Evolutionary conservation across 2,888 invertebrate species (phyloP).

Genomic region (Pyrochroa serraticornis): DNA sequence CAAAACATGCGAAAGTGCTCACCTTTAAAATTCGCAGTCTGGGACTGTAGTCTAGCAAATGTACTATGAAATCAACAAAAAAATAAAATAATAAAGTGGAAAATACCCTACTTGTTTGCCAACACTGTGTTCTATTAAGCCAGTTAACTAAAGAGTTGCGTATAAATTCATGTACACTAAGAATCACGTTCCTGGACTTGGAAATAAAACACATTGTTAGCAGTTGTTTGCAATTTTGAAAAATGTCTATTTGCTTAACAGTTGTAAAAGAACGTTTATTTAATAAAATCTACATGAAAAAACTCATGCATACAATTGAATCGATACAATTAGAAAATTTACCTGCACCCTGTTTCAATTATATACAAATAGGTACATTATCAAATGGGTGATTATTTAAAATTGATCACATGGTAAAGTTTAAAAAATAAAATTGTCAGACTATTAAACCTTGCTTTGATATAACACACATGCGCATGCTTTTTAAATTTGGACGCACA

Average conservation of each 20-base stretch:
- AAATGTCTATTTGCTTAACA: constrained; percentile 9
- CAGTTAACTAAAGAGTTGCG: constrained; percentile 10
- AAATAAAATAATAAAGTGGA: constrained; percentile 41
- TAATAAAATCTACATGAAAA: constrained; percentile 14
- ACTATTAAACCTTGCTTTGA: background rate
- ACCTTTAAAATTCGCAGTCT: constrained; percentile 53
- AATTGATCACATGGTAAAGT: constrained; percentile 11
- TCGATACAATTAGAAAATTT: constrained; percentile 16
- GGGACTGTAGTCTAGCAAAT: constrained; percentile 52
- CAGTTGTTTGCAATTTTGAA: constrained; percentile 9
- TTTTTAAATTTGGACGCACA: constrained; percentile 12
- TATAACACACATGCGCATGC: constrained; percentile 27
- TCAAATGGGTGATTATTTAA: background rate
- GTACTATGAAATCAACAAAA: constrained; percentile 55
- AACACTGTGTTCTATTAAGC: constrained; percentile 37
- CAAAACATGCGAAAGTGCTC: constrained; percentile 48
- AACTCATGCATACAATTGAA: constrained; percentile 24
- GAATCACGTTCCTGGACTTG: constrained; percentile 17
- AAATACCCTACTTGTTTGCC: constrained; percentile 31
- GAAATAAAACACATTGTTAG: constrained; percentile 36
- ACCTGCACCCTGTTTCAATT: constrained; percentile 29
- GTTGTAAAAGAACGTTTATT: constrained; percentile 16
- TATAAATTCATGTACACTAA: constrained; percentile 30
- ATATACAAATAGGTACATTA: constrained; percentile 27
- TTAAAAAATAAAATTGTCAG: constrained; percentile 5